Base-by-base conservation (phyloP, 2,888 invertebrate species). In the Caenorhabditis imperialis region DNA sequence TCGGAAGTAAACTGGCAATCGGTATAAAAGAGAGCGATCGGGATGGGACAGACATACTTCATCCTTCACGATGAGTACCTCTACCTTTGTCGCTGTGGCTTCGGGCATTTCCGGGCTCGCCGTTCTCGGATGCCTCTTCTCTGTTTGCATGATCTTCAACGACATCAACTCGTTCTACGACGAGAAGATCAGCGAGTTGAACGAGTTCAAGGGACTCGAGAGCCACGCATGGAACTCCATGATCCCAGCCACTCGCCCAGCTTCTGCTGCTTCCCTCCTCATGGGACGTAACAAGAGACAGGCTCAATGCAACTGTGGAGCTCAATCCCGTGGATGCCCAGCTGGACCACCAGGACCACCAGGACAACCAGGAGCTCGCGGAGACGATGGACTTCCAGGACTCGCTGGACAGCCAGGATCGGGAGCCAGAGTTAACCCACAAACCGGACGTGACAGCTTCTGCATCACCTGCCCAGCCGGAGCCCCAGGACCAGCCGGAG, bases 321-420 rank as follows among this genome's bases (percentile, higher is more conserved):
- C 77, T 27, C 73, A 72, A 42, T 70, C 79, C 4, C 38, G 33
- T 22, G 70, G 70, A 72, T 79, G 79, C 55, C 79, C 79, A 61
- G 73, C 79, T 57, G 79, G 79, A 62, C 79, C 79, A 48, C 76
- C 72, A 44, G 79, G 78, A 71, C 78, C 78, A 57, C 75, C 75
- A 58, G 78, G 78, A 74, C 54, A 51, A 12, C 78, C 75, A 45
- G 78, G 78, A 78, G 67, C 23, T 3, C 63, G 33, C 16, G 78
- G 78, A 75, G 69, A 73, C 14, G 22, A 47, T 16, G 78, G 75
- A 62, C 44, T 54, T 23, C 65, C 75, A 54, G 75, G 78, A 69
- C 23, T 51, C 8, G 47, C 72, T 3, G 77, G 77, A 45, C 65
- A 60, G 20, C 70, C 73, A 38, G 77, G 77, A 51, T 60, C 53